Evolutionary conservation across 1,140 invertebrate species (phyloP), one percentile per base, ranked within the genome.

Genomic region (Caenorhabditis briggsae): DNA sequence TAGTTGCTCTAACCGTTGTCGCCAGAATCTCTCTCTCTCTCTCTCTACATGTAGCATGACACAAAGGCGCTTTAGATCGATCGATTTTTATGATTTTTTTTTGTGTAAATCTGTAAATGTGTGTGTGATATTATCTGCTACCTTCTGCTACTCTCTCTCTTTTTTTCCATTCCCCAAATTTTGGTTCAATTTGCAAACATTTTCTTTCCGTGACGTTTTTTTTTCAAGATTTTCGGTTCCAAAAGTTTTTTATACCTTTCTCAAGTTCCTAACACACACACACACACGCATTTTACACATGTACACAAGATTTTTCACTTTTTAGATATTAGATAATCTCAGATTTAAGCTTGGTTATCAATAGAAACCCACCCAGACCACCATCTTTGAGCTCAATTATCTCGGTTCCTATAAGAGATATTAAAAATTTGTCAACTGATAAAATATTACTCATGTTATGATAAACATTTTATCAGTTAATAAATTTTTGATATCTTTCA

Each of bases 1-100:
- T 20, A 78, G 70, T 78, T 78, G 70, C 70, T 78, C 70, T 78
- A 78, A 78, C 70, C 70, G 70, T 78, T 53, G 33, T 33, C 33
- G 33, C 33, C 33, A 33, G 33, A 33, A 33, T 78, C 6, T 74
- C 46, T 64, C 20, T 65, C 33, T n/a, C 1, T 78, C 6, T 74
- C 46, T 12, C 59, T 9, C 20, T 8, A 33, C 23, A 23, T 25
- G 5, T n/a, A 43, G 64, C 33, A 70, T 70, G 64, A 70, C 23
- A 64, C 11, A 6, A 25, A 33, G 8, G 8, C n/a, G 8, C 7
- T 12, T 70, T 70, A 43, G 16, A 18, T 20, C 5, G 56, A 59
- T 59, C 20, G 14, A 82, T 46, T 83, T 58, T 41, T 59, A 46
- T 82, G 14, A 18, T 14, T 18, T 56, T 82, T 48, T 55, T 56